A percentile compares a stretch with the other conserved stretches of the same genome.
These are phyloP conservation scores for Mastomys natalensis DNA, from an alignment of 2,113 vertebrate genomes.

Conservation along the genomic window DNA sequence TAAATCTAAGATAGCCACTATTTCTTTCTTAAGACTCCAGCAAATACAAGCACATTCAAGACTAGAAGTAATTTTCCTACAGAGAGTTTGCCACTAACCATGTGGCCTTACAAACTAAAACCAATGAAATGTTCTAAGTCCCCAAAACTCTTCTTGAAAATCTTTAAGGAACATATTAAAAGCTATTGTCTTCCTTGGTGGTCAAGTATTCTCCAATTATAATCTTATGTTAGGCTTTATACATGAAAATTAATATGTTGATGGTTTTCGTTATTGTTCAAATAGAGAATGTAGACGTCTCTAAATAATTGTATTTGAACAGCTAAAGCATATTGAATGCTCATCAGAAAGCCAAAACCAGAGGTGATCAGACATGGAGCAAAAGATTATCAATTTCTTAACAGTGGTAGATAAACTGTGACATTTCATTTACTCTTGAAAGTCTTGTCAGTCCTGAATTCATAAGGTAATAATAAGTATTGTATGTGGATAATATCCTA, in stretches of 20 bases:
- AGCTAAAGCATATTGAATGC: neutral
- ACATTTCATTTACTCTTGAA: constrained; percentile 42
- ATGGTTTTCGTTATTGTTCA: neutral
- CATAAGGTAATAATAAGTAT: neutral
- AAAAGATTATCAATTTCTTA: neutral
- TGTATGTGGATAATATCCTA: neutral
- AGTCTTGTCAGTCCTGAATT: neutral
- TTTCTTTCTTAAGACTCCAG: neutral
- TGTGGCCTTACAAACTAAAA: neutral
- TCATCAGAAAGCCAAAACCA: neutral
- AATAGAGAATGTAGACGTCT: neutral
- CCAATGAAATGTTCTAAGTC: neutral
- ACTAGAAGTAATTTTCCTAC: neutral
- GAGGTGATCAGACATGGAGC: neutral
- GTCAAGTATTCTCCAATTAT: neutral
- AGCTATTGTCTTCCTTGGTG: neutral
- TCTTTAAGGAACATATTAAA: neutral
- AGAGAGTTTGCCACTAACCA: neutral
- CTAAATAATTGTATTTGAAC: neutral
- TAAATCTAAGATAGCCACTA: neutral
- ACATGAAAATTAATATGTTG: neutral
- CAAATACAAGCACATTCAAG: neutral
- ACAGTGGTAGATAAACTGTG: neutral
- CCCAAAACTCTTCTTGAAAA: neutral
- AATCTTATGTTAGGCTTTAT: neutral